Evolutionary conservation across 2,888 invertebrate genomes (phyloP).

Genomic region (Bombyx huttoni): DNA sequence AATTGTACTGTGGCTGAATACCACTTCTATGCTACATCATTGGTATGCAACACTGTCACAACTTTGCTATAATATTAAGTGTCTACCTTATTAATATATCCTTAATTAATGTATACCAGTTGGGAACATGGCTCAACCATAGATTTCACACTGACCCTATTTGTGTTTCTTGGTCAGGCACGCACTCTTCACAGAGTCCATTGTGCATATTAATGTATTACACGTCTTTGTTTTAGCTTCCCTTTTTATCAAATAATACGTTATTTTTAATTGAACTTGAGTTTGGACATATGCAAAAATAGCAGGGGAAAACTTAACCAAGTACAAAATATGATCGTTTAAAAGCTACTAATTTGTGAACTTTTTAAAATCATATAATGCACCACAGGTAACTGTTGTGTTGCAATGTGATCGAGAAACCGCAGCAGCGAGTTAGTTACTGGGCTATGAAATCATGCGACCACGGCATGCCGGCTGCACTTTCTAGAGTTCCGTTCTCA

Average conservation of each 20-base stretch:
- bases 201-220: constrained; percentile 3
- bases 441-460: constrained; percentile 64
- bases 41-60: constrained; percentile 33
- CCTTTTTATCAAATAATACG: no score
- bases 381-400: constrained; percentile 12
- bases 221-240: neutral
- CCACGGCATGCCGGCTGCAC: constrained; percentile 53
- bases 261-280: no score
- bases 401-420: constrained; percentile 49
- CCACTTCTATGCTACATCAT: constrained; percentile 21
- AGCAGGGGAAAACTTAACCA: no score
- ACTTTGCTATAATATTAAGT: constrained; percentile 20
- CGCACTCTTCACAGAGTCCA: constrained; percentile 5
- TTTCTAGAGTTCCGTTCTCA: constrained; percentile 40
- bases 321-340: constrained; percentile 1
- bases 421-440: constrained; percentile 43
- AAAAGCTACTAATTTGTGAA: neutral
- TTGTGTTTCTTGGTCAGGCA: constrained; percentile 9
- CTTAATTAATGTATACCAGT: constrained; percentile 32
- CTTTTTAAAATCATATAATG: neutral
- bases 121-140: constrained; percentile 20
- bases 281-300: no score
- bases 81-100: constrained; percentile 30
- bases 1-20: constrained; percentile 32
- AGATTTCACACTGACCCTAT: constrained; percentile 21